Base-by-base conservation (phyloP, 2,888 invertebrate species). In the Dermolepida albohirtum region DNA sequence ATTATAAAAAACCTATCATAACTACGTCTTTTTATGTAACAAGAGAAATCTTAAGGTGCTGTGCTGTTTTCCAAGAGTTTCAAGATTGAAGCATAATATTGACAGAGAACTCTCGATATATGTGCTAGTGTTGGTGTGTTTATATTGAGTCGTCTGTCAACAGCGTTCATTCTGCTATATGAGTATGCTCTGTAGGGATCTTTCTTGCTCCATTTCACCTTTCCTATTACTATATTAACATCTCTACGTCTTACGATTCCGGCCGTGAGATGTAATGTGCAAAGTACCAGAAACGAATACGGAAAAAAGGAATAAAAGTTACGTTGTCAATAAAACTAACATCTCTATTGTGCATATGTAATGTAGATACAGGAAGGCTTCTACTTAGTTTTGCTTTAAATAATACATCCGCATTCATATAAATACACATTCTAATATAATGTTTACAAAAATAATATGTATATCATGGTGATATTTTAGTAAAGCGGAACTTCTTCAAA, bases 11-110 rank as follows among this genome's bases (percentile, higher is more conserved):
- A 34, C 34, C 34, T 34, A 34, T 7, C 34, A 7, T 7, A 34
- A 34, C 34, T 34, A 34, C 6, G 6, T 34, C 34, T 34, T 34
- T 34, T 6, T 10, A 34, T 7, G 34, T 34, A 34, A 7, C 5
- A 34, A 2, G 34, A 34, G 34, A 34, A 34, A 34, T 34, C 2
- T 34, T 34, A 6, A 34, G 64, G 71, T 71, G 69, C 74, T 68
- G 72, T 73, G 72, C 74, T 75, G 74, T 75, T 74, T 71, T 72
- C 68, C 64, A 65, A 70, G 68, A 67, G 72, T 73, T 75, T 75
- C 74, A 75, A 78, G 78, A 79, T 78, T 78, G 77, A 77, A 79
- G 76, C 78, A 78, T 75, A 78, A 78, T 78, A 78, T 78, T 78
- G 77, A 77, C 79, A 77, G 73, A 78, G 76, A 76, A 75, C 74